phyloP scores from a whole-genome alignment of 2,797 vertebrate genomes.

The Tragopan temminckii region DNA sequence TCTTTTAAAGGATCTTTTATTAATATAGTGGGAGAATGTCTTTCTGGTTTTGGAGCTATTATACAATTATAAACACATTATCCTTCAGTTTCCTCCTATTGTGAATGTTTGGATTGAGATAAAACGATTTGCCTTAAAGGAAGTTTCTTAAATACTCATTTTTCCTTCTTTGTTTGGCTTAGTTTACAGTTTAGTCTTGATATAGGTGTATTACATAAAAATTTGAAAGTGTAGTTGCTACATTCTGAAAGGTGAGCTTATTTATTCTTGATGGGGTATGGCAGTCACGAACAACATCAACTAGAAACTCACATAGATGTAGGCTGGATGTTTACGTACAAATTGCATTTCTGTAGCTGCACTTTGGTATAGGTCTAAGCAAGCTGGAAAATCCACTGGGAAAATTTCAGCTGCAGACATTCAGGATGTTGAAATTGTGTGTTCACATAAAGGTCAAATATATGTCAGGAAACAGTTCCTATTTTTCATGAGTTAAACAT shows the following conservation, averaged over 20 bases:
- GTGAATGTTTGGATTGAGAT: slow-evolving; percentile 53
- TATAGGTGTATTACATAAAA: not conserved
- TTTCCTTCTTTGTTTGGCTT: slow-evolving; percentile 26
- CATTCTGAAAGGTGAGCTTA: not conserved
- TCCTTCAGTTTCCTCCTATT: slow-evolving; percentile 74
- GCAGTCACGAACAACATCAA: not conserved
- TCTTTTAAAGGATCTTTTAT: slow-evolving; percentile 55
- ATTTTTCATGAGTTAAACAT: slow-evolving; percentile 46
- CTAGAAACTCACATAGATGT: accelerated
- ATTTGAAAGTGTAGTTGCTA: not conserved
- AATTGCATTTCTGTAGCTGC: not conserved
- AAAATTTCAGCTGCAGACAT: slow-evolving; percentile 23
- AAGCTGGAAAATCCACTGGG: slow-evolving; percentile 22
- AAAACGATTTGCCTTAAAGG: slow-evolving; percentile 53
- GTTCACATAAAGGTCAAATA: slow-evolving; percentile 38
- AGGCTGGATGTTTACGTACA: not conserved
- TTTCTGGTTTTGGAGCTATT: slow-evolving; percentile 36
- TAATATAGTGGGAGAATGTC: slow-evolving; percentile 12
- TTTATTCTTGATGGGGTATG: not conserved
- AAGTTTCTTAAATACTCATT: slow-evolving; percentile 35
- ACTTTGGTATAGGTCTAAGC: not conserved
- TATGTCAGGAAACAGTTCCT: slow-evolving; percentile 45
- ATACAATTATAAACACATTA: not conserved
- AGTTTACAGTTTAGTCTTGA: not conserved
- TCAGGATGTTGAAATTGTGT: slow-evolving; percentile 32